Base-by-base conservation (phyloP, 1,140 invertebrate genomes). In the Drosophila santomea region DNA sequence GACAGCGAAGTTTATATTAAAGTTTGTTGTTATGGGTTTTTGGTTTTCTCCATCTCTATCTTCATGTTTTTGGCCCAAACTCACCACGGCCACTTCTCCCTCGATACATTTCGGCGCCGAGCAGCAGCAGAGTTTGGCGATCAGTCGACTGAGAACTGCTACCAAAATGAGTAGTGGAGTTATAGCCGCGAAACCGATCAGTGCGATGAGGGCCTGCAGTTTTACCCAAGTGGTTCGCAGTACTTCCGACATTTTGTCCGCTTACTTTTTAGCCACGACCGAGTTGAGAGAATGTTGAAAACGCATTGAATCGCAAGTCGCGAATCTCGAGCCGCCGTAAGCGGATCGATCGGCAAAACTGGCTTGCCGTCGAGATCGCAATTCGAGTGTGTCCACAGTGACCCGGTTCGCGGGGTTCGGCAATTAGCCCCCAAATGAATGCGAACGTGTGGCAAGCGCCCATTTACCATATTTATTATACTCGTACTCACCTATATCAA, bases 81-180 rank as follows among this genome's bases (percentile, higher is more conserved):
- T 81, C 58, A 85, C 81, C 81, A 85, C 57, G n/a, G 81, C 81
- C 38, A 85, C 81, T 17, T 86, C 68, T 10, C 68, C 82, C 2
- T 52, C 43, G 14, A 48, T 71, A 10, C 59, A 69, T 35, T 61
- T 28, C 2, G 60, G 17, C 11, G 43, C 39, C 28, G 47, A 23
- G 38, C 45, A 32, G 32, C 25, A 23, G 17, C 20, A 43, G 0
- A 82, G 15, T 25, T 23, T 39, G 15, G 23, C 36, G 1, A 35
- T 48, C 0, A 78, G 61, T 47, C 50, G 59, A 17, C 38, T 14
- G 7, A 81, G 11, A 7, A 74, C 7, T 5, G 61, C 81, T 11
- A 32, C 47, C 20, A 63, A 6, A 7, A 81, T 5, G 4, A 85
- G 7, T 2, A 82, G 14, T 4, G 81, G 81, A 6, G 25, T 56